Percentiles rank a stretch among this genome's conserved stretches.
Conservation (phyloP, 2,797 vertebrate genomes). For the Sebastolobus alascanus region DNA sequence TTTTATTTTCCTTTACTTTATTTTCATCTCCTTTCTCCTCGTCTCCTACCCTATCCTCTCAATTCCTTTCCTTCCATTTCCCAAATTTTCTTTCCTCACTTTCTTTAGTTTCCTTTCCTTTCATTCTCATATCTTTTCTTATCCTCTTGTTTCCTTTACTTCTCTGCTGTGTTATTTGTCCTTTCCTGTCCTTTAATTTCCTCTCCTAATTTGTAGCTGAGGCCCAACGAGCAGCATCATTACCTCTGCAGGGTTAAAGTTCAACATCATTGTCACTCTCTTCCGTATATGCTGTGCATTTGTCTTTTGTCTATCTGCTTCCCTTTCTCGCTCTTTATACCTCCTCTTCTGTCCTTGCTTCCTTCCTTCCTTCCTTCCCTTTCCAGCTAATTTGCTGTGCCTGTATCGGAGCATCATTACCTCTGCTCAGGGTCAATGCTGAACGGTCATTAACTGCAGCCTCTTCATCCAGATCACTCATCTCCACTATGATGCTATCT, state of each 20-base stretch:
- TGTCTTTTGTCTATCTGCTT: conserved; percentile 9
- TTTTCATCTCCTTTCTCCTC: no score
- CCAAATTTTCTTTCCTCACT: no score
- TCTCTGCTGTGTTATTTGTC: not conserved
- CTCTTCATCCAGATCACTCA: conserved; percentile 46
- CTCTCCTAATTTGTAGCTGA: conserved; percentile 42
- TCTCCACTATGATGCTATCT: conserved; percentile 45
- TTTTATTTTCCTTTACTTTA: not conserved
- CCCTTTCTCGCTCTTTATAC: not conserved
- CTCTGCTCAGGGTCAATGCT: conserved; percentile 56
- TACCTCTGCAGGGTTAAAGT: conserved; percentile 52
- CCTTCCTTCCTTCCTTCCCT: not conserved
- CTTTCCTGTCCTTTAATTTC: conserved; percentile 18
- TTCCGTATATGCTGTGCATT: conserved; percentile 12
- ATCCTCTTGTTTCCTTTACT: not conserved
- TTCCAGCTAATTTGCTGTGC: conserved; percentile 54
- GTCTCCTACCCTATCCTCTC: not conserved
- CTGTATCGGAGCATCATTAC: conserved; percentile 54
- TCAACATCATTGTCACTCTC: conserved; percentile 49
- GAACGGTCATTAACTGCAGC: conserved; percentile 57
- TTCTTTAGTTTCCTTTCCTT: not conserved
- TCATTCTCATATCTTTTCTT: not conserved
- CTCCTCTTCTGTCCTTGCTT: not conserved
- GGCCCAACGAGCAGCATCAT: conserved; percentile 42
- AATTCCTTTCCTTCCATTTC: no score